These are phyloP conservation scores for Adela reaumurella DNA, from an alignment of 2,888 invertebrate species.

Conservation along the genomic window DNA sequence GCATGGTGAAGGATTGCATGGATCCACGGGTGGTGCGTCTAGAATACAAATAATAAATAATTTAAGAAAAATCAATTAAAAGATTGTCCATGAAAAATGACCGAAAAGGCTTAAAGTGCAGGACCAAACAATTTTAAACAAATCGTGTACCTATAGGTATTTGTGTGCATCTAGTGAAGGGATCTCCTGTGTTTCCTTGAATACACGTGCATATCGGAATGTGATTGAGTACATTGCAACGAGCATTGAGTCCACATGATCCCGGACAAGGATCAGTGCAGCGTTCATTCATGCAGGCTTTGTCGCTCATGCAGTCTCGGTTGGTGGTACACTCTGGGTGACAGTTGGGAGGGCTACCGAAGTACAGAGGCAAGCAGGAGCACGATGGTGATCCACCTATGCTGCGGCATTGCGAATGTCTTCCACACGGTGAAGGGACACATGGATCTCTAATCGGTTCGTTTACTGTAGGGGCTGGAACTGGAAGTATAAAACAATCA, in stretches of 20 bases:
- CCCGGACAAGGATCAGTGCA: slow-evolving; percentile 67
- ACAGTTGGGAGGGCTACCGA: slow-evolving; percentile 66
- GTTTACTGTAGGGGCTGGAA: slow-evolving; percentile 27
- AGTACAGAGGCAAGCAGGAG: slow-evolving; percentile 56
- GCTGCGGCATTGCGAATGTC: slow-evolving; percentile 58
- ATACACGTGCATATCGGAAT: slow-evolving; percentile 61
- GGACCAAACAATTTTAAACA: not conserved
- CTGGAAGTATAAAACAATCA: slow-evolving; percentile 21
- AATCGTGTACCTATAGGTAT: slow-evolving; percentile 28
- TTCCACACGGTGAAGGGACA: slow-evolving; percentile 64
- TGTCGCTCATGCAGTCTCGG: slow-evolving; percentile 63
- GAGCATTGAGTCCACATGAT: slow-evolving; percentile 60
- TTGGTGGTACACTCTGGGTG: slow-evolving; percentile 64
- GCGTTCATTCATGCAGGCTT: slow-evolving; percentile 62
- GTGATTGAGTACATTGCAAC: slow-evolving; percentile 59
- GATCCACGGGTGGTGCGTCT: slow-evolving; percentile 40
- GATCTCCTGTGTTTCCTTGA: slow-evolving; percentile 58
- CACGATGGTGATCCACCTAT: slow-evolving; percentile 57
- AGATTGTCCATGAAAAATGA: not conserved
- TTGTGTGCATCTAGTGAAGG: slow-evolving; percentile 46
- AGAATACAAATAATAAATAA: slow-evolving; percentile 11
- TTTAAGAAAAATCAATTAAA: slow-evolving; percentile 6
- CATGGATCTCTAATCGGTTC: slow-evolving; percentile 56
- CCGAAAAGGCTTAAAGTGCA: not conserved
- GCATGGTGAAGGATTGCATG: slow-evolving; percentile 65